Base-by-base conservation (phyloP, 2,113 vertebrate genomes). In the Nyctibius bracteatus region DNA sequence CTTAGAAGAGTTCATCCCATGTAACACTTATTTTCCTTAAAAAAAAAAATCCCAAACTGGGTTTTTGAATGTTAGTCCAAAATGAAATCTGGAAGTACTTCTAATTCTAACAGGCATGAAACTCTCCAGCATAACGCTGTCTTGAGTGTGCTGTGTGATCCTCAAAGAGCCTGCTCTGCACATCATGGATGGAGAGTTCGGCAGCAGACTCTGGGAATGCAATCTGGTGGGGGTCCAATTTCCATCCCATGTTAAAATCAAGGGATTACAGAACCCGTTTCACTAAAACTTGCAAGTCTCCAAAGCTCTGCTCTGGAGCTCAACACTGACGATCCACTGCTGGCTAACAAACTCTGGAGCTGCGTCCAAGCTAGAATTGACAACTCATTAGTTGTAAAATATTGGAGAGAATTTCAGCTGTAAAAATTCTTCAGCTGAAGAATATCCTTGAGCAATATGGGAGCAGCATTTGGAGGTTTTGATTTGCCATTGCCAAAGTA, bases 371-470 rank as follows among this genome's bases (percentile, higher is more conserved):
- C 24, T 94, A 81, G 51, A 91, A 70, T 77, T 96, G 74, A 72
- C 85, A 95, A 71, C 58, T 90, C 49, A 84, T 91, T 95, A 82
- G 68, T 28, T 92, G 44, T 74, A 93, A 97, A 96, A 81, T 70
- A 55, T 37, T 91, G 87, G 89, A 77, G 54, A 88, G 75, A 58
- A 6, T 61, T 97, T 81, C 63, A 72, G 22, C 33, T 79, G 81
- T 81, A 88, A 94, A 96, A n/a, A n/a, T n/a, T n/a, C n/a, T n/a
- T n/a, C n/a, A n/a, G n/a, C 35, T 73, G 65, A 92, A 95, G 63
- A 95, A 73, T 73, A 95, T 90, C 27, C 51, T 75, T 78, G 31
- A 95, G 58, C 66, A 97, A 70, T 81, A 96, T 44, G 25, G 47
- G 30, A 96, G 39, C 71, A 41, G 21, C 12, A 35, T 55, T 59